Evolutionary conservation across 2,797 vertebrate species (phyloP).

Genomic region (Pipistrellus pipistrellus): DNA sequence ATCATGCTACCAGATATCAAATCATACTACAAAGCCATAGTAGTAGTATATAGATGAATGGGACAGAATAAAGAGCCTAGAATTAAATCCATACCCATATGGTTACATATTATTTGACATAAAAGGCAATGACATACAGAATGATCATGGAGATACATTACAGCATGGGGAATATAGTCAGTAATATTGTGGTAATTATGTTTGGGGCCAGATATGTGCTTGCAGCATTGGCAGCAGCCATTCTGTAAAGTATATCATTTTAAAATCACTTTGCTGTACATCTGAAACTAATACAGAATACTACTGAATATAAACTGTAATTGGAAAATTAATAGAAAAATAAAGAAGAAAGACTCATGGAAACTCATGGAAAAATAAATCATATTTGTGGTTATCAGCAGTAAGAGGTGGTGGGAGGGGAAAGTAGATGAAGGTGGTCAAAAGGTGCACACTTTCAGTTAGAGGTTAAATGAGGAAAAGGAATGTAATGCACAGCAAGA

Average conservation of each 20-base stretch:
- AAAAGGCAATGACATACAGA: not conserved
- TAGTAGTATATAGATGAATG: not conserved
- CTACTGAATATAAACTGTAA: not conserved
- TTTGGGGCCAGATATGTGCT: not conserved
- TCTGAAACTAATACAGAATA: not conserved
- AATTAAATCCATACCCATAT: not conserved
- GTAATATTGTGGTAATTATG: not conserved
- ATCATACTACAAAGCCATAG: not conserved
- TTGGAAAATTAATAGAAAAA: not conserved
- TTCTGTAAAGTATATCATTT: not conserved
- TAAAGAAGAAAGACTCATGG: not conserved
- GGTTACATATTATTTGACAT: not conserved
- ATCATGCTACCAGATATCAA: not conserved
- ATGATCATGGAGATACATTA: not conserved
- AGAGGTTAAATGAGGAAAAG: not conserved
- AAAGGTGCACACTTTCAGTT: not conserved
- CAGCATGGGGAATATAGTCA: not conserved
- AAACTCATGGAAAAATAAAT: not conserved
- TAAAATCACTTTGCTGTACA: not conserved
- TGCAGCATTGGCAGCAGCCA: not conserved
- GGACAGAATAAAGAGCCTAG: not conserved
- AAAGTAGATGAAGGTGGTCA: not conserved
- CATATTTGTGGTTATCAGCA: not conserved
- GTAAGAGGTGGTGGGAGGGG: not conserved
- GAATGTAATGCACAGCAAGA: accelerated